Base-by-base conservation (phyloP, 2,888 invertebrate genomes). In the Timema cristinae region DNA sequence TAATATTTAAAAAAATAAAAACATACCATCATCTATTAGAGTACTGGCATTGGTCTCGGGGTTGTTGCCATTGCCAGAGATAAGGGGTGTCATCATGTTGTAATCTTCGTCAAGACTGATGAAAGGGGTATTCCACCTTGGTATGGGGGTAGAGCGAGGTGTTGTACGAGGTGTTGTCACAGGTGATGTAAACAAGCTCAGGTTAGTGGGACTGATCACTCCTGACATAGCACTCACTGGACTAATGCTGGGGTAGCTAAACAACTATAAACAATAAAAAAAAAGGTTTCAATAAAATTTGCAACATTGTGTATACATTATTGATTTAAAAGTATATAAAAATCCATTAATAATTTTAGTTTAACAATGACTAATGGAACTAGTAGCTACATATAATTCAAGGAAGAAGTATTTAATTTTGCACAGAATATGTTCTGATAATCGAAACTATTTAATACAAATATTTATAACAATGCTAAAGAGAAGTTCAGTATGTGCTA, bases 91-190 rank as follows among this genome's bases (percentile, higher is more conserved):
- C 85, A 95, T 94, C 88, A 97, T 94, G 81, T 91, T 94, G 84
- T 97, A 97, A 84, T 97, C 97, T 81, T 97, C 97, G 81, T 97
- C 97, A 79, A 95, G 85, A 70, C 91, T 89, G 77, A 96, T 90
- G 85, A 96, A 95, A 70, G 94, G 91, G 70, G 92, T 88, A 81
- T 91, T 94, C 96, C 96, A 97, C 79, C 95, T 90, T 75, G 86
- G 88, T 74, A 85, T 83, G 68, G 81, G 79, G 66, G 81, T 80
- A 54, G 80, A 79, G 71, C 92, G 87, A 75, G 90, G 89, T 73
- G 90, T 89, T 77, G 90, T 88, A 76, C 91, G 87, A 75, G 91
- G 89, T 76, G 90, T 88, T 79, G 89, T 88, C 78, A 88, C 86
- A 77, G 92, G 89, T 74, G 93, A 92, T 50, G 86, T 83, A 81